Base-by-base conservation (phyloP, 2,888 invertebrate genomes). In the Mamestra brassicae region DNA sequence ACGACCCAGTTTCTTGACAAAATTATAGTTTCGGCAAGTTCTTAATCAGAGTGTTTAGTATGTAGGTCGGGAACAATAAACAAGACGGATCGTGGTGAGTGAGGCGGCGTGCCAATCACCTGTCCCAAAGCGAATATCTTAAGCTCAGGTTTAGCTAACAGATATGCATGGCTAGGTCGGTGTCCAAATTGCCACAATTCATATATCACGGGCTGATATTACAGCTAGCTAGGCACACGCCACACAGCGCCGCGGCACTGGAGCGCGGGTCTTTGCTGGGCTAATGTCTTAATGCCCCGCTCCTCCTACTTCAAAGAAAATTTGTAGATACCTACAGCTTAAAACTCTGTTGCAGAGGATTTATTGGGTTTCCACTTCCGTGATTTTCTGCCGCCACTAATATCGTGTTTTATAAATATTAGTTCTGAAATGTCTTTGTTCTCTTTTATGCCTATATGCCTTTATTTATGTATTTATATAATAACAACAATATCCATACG, bases 131-230 rank as follows among this genome's bases (percentile, higher is more conserved):
- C 61, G 66, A 83, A 83, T 83, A 80, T 77, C 78, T 78, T 87
- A 85, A 79, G 81, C 83, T 79, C 47, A 73, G 83, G 76, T 79
- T 85, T 81, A 87, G 60, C 67, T 85, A 78, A 84, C 74, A 54
- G 66, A 76, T 81, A 86, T 76, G 54, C 68, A 74, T 80, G 65
- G 67, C 68, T 79, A 81, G 58, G 66, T 57, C 64, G 54, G 47
- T 50, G 63, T 67, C 71, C 71, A 60, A 71, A 74, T 76, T 52
- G 57, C 65, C 68, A 52, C 77, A 64, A 70, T 75, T 71, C 47
- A 79, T 71, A 71, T 78, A 79, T 64, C 76, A 71, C 54, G 38
- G 26, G 54, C 66, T 66, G 61, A 71, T 73, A 63, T 68, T 68
- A 78, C 69, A 69, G 69, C 26, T 73, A 69, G 69, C 26, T 52